A percentile compares a stretch with the other conserved stretches of the same genome.
Evolutionary conservation across 37 sponge, comb jelly and placozoan genomes (phyloP).

Genomic region (Geodia barretti): DNA sequence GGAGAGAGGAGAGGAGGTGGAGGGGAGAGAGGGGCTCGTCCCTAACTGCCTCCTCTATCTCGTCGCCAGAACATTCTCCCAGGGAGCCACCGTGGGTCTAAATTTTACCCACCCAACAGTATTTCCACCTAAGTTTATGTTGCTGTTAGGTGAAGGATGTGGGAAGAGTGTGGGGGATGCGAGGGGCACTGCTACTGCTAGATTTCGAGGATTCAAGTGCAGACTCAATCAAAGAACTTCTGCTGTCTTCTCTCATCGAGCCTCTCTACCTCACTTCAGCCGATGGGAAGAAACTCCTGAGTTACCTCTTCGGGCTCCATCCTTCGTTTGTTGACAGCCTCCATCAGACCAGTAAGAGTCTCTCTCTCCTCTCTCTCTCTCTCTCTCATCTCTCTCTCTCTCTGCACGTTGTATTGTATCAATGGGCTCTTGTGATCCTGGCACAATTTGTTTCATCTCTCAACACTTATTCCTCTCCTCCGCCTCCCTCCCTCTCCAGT

Average conservation of each 20-base stretch:
- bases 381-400: not conserved
- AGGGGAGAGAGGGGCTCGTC: conserved; percentile 46
- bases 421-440: too few species aligned
- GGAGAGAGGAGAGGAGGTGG: conserved; percentile 39
- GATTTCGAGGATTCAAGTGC: conserved; percentile 75
- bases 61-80: conserved; percentile 30
- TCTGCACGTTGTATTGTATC: too few species aligned
- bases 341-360: conserved; percentile 69
- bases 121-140: conserved; percentile 2
- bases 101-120: not conserved
- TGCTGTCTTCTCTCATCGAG: conserved; percentile 50
- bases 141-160: conserved; percentile 44
- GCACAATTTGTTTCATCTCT: too few species aligned
- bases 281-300: conserved; percentile 66
- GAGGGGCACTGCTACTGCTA: conserved; percentile 51
- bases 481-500: not conserved
- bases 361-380: not conserved
- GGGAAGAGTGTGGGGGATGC: conserved; percentile 68
- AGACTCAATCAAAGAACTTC: conserved; percentile 57
- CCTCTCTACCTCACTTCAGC: conserved; percentile 56
- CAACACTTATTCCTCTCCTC: not conserved
- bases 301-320: conserved; percentile 77
- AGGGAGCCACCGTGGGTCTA: conserved; percentile 50
- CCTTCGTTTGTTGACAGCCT: conserved; percentile 60
- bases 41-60: conserved; percentile 68